Evolutionary conservation across 2,113 vertebrate species (phyloP).

Genomic region (Periophthalmodon schlosseri): DNA sequence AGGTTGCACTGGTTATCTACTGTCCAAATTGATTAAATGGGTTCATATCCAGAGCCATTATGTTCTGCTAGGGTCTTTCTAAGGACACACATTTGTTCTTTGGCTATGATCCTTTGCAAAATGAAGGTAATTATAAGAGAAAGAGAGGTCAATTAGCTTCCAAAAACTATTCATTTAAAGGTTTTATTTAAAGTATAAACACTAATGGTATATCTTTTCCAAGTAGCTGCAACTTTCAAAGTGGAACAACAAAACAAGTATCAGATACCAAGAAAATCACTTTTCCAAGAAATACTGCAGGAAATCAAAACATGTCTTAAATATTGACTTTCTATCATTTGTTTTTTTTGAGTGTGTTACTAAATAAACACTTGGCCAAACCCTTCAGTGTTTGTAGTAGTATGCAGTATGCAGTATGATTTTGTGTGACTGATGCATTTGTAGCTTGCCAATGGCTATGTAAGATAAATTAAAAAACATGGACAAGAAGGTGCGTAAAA

Average conservation of each 20-base stretch:
- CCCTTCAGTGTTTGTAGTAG: no score
- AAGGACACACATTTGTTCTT: neutral
- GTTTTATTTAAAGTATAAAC: neutral
- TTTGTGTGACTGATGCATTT: no score
- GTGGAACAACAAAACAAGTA: neutral
- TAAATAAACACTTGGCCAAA: no score
- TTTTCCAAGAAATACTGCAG: neutral
- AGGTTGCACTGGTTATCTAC: neutral
- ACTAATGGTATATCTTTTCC: neutral
- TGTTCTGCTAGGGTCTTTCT: neutral
- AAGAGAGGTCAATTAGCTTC: neutral
- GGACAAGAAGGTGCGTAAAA: no score
- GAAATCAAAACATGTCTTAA: conserved; percentile 47
- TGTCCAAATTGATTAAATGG: neutral
- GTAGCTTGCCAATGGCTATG: no score
- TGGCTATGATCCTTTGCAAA: neutral
- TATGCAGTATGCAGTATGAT: no score
- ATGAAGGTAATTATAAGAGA: no score
- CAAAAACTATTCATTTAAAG: neutral
- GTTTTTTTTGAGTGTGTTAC: no score
- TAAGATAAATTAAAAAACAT: no score
- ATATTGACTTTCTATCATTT: neutral
- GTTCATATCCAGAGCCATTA: neutral
- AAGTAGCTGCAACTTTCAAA: neutral
- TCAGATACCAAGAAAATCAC: neutral